Conservation (phyloP, 2,113 vertebrate genomes). For the Cavia porcellus region DNA sequence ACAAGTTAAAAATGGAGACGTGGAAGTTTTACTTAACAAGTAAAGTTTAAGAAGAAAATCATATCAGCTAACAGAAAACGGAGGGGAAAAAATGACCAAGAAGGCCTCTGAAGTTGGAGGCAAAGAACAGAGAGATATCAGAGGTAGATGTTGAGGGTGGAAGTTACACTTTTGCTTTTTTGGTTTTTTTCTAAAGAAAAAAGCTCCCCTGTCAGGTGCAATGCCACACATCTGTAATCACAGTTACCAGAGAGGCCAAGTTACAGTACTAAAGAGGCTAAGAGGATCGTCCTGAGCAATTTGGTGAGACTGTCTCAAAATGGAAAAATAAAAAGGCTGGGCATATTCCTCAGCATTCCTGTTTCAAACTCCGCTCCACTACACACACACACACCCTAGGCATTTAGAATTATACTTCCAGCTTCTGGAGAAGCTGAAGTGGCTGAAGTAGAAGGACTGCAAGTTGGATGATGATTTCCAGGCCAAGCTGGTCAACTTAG, state of each 20-base stretch:
- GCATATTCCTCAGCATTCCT: neutral
- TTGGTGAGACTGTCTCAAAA: neutral
- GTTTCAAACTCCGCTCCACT: neutral
- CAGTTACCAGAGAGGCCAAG: neutral
- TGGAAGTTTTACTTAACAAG: neutral
- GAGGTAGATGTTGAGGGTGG: neutral
- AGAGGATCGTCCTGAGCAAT: neutral
- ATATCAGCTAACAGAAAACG: neutral
- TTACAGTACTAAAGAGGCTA: neutral
- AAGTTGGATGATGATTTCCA: neutral
- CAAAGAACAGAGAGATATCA: neutral
- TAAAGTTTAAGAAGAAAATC: constrained; percentile 2
- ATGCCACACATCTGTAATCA: neutral
- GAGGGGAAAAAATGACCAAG: neutral
- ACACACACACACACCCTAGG: neutral
- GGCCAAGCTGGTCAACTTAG: neutral
- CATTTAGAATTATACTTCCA: neutral
- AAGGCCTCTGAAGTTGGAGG: neutral
- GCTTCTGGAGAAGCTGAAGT: neutral
- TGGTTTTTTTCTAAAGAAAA: neutral
- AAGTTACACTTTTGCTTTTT: neutral
- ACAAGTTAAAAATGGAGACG: neutral
- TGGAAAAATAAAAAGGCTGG: neutral
- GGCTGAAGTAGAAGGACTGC: neutral
- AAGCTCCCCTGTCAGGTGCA: neutral